phyloP scores from a whole-genome alignment of 2,888 invertebrate genomes.

The Patella caerulea region DNA sequence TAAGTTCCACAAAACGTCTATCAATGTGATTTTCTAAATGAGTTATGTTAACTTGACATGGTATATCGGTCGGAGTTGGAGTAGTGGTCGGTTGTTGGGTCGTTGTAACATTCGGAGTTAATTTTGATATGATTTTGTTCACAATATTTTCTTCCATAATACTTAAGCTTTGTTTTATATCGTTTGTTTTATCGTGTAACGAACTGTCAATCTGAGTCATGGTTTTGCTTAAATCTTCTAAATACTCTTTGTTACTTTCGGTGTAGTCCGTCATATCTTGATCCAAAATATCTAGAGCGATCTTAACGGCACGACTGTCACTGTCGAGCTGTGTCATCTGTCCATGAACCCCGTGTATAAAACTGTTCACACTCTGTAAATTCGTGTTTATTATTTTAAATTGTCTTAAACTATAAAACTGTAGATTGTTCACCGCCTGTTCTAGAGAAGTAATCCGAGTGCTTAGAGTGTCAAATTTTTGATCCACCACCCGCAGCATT shows the following conservation, averaged over 20 bases:
- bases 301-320: slow-evolving; percentile 39
- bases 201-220: background rate
- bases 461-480: slow-evolving; percentile 57
- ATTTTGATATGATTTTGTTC: slow-evolving; percentile 11
- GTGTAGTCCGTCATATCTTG: slow-evolving; percentile 47
- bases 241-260: slow-evolving; percentile 45
- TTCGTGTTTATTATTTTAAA: slow-evolving; percentile 55
- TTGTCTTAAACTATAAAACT: slow-evolving; percentile 59
- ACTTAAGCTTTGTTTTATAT: slow-evolving; percentile 17
- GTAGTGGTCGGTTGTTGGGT: slow-evolving; percentile 6
- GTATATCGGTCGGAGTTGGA: slow-evolving; percentile 14
- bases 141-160: slow-evolving; percentile 14
- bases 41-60: slow-evolving; percentile 26
- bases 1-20: slow-evolving; percentile 26
- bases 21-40: slow-evolving; percentile 29
- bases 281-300: slow-evolving; percentile 40
- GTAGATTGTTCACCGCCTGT: slow-evolving; percentile 53
- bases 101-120: slow-evolving; percentile 18
- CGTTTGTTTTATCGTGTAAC: background rate
- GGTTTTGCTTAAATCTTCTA: slow-evolving; percentile 46
- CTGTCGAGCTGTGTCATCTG: slow-evolving; percentile 47
- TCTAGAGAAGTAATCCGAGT: slow-evolving; percentile 52
- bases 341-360: slow-evolving; percentile 42
- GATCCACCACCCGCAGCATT: slow-evolving; percentile 56
- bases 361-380: slow-evolving; percentile 46